Percentiles rank a stretch among this genome's conserved stretches.
Evolutionary conservation across 2,797 vertebrate genomes (phyloP).

Genomic region (Diplodus puntazzo): DNA sequence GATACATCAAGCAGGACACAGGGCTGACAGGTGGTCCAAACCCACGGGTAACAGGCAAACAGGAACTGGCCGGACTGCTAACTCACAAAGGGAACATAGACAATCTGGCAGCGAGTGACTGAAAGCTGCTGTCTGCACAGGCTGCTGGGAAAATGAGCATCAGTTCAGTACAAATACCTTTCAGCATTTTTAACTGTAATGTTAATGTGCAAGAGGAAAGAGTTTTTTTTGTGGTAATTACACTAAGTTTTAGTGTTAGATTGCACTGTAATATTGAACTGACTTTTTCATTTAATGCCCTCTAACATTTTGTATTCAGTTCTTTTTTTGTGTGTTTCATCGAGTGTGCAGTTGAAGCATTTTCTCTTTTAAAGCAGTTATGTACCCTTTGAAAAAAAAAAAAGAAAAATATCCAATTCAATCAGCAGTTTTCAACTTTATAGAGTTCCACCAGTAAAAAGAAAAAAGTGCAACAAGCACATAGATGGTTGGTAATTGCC

Average conservation of each 20-base stretch:
- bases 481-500: constrained; percentile 67
- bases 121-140: constrained; percentile 18
- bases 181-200: constrained; percentile 17
- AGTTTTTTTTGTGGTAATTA: constrained; percentile 24
- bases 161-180: constrained; percentile 21
- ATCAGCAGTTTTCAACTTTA: constrained; percentile 60
- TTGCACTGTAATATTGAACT: constrained; percentile 3
- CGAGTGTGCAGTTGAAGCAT: neutral
- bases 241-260: constrained; percentile 5
- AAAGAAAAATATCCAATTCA: constrained; percentile 37
- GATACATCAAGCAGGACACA: neutral
- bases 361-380: constrained; percentile 28
- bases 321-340: constrained; percentile 6
- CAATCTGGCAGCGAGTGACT: constrained; percentile 29
- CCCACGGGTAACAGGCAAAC: constrained; percentile 20
- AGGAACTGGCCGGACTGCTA: constrained; percentile 6
- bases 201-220: constrained; percentile 7
- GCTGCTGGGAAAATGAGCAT: constrained; percentile 31
- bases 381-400: constrained; percentile 10
- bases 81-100: constrained; percentile 19
- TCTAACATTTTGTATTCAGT: constrained; percentile 5
- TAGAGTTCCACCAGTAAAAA: constrained; percentile 48
- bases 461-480: constrained; percentile 55
- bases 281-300: neutral
- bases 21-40: constrained; percentile 30